Conservation (phyloP, 2,888 invertebrate species). For the Balanococcus diminutus region DNA sequence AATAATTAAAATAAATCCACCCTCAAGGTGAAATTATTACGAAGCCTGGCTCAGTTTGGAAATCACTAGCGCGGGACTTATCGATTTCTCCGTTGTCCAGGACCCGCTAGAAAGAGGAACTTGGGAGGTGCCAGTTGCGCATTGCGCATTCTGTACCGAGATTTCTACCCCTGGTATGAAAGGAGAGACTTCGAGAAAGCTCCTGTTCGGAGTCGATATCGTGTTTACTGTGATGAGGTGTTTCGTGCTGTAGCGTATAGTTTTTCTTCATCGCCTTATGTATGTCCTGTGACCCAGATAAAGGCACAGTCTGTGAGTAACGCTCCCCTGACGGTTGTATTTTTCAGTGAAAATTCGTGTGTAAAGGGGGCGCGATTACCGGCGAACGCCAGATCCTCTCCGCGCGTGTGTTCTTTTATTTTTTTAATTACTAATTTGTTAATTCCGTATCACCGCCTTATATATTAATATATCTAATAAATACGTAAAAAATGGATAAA, state of each 20-base stretch:
- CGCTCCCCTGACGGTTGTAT: constrained; percentile 51
- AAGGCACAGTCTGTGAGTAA: constrained; percentile 52
- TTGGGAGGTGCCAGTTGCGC: constrained; percentile 51
- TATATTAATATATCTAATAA: background rate
- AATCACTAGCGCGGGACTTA: constrained; percentile 51
- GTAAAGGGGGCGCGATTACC: constrained; percentile 50
- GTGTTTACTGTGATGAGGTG: constrained; percentile 49
- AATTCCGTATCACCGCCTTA: background rate
- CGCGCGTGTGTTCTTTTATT: constrained; percentile 17
- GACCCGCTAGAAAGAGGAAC: constrained; percentile 49
- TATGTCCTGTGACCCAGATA: constrained; percentile 51
- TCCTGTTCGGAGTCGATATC: constrained; percentile 52
- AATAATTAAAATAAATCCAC: constrained; percentile 29
- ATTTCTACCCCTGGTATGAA: constrained; percentile 48
- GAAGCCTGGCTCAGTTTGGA: constrained; percentile 33
- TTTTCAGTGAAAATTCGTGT: constrained; percentile 37
- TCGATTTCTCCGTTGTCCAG: constrained; percentile 46
- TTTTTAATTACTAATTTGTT: background rate
- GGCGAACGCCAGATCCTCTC: constrained; percentile 12
- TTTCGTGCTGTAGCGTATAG: constrained; percentile 50
- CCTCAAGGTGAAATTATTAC: constrained; percentile 31
- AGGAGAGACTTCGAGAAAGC: constrained; percentile 48
- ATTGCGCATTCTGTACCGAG: constrained; percentile 37
- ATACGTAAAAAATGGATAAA: constrained; percentile 40
- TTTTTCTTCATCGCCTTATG: constrained; percentile 40